These are phyloP conservation scores for Plutomurus gul DNA, from an alignment of 1,140 invertebrate species.

Conservation along the genomic window DNA sequence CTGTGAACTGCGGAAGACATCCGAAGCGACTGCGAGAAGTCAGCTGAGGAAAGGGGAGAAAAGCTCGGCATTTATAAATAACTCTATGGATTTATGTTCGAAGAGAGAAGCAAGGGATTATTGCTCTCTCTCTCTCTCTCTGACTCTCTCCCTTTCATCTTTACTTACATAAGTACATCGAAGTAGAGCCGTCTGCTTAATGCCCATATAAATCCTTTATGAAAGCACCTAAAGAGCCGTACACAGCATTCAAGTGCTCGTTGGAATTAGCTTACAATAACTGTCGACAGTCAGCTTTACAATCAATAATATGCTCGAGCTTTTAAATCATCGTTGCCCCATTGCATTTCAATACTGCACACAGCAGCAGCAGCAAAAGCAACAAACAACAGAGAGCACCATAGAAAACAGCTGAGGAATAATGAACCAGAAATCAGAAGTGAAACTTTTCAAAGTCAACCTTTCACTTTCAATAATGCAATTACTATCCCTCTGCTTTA, in stretches of 20 bases:
- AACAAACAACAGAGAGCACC: too few relatives aligned
- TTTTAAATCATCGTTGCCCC: neutral
- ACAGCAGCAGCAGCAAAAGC: too few relatives aligned
- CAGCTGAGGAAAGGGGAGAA: neutral
- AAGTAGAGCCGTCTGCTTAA: neutral
- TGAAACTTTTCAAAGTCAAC: neutral
- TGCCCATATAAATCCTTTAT: slow-evolving; percentile 15
- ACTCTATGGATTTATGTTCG: slow-evolving; percentile 17
- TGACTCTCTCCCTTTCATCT: slow-evolving; percentile 23
- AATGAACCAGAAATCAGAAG: neutral
- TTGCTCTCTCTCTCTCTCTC: too few relatives aligned
- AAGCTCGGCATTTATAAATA: slow-evolving; percentile 25
- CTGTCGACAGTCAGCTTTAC: slow-evolving; percentile 6
- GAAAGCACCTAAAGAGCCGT: slow-evolving; percentile 15
- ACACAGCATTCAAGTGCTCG: slow-evolving; percentile 2
- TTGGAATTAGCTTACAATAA: slow-evolving; percentile 20
- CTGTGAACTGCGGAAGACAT: neutral
- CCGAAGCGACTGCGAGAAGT: neutral
- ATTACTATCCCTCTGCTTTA: too few relatives aligned
- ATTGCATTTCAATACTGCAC: neutral
- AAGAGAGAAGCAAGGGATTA: slow-evolving; percentile 12
- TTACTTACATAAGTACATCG: slow-evolving; percentile 1
- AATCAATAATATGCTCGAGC: neutral
- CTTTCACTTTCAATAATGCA: neutral
- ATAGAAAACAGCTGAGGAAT: too few relatives aligned